Percentiles rank a stretch among this genome's conserved stretches.
Conservation (phyloP, 2,797 vertebrate species). For the Sebastes itinus region DNA sequence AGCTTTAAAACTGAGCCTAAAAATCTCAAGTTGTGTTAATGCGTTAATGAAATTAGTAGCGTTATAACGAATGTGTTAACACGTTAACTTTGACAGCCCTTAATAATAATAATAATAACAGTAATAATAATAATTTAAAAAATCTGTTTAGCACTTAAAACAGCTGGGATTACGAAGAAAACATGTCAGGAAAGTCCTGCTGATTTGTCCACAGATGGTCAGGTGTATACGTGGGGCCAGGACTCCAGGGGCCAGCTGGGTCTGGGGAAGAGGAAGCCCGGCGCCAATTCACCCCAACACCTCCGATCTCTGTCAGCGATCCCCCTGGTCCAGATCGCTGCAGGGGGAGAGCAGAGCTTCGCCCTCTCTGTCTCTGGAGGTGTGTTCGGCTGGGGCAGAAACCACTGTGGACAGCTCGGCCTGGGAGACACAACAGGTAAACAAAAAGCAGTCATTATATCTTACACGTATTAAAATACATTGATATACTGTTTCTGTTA, state of each 20-base stretch:
- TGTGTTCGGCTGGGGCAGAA: slow-evolving; percentile 88
- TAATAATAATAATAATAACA: not conserved
- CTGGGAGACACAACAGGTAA: slow-evolving; percentile 85
- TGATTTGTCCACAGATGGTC: slow-evolving; percentile 76
- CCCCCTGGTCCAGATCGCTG: slow-evolving; percentile 85
- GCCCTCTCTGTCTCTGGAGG: slow-evolving; percentile 87
- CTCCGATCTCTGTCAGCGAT: slow-evolving; percentile 79
- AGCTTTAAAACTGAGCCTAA: too few species aligned
- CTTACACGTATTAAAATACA: not conserved
- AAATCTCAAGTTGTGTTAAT: too few species aligned
- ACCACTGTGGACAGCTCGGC: slow-evolving; percentile 87
- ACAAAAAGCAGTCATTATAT: not conserved
- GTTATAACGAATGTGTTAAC: too few species aligned
- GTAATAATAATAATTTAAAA: not conserved
- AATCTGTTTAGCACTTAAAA: too few species aligned
- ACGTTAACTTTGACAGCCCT: too few species aligned
- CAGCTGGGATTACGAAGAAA: too few species aligned
- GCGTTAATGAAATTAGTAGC: too few species aligned
- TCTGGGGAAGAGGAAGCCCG: slow-evolving; percentile 69
- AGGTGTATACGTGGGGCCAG: slow-evolving; percentile 86
- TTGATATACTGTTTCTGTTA: rapidly evolving
- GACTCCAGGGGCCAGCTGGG: slow-evolving; percentile 87
- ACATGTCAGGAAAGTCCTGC: slow-evolving; percentile 64
- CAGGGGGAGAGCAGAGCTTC: slow-evolving; percentile 89
- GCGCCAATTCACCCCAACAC: slow-evolving; percentile 66